A percentile compares a stretch with the other conserved stretches of the same genome.
phyloP scores from a whole-genome alignment of 2,888 invertebrate species.

The Eupeodes latifasciatus region DNA sequence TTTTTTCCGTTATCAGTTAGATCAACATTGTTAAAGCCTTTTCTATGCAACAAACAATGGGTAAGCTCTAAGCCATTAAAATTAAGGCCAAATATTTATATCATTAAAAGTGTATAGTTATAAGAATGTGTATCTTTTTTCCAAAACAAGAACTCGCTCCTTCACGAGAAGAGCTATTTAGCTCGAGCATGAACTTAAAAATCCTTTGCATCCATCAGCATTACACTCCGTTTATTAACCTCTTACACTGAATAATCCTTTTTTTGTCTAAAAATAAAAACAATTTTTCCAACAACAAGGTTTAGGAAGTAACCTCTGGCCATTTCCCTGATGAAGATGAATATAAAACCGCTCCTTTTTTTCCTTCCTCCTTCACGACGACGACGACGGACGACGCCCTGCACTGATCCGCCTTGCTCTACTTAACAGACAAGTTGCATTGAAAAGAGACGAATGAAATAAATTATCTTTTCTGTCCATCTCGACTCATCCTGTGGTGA shows the following conservation, averaged over 20 bases:
- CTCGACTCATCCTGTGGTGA: slow-evolving; percentile 10
- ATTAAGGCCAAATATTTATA: no score
- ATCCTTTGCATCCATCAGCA: slow-evolving; percentile 7
- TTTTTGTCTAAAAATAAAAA: no score
- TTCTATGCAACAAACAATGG: no score
- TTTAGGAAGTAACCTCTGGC: not conserved
- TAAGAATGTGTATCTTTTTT: not conserved
- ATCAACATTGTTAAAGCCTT: no score
- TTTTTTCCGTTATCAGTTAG: no score
- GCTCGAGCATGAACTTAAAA: slow-evolving; percentile 8
- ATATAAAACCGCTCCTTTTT: not conserved
- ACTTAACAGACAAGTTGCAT: slow-evolving; percentile 28
- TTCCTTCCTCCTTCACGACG: no score
- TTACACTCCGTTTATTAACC: slow-evolving; percentile 12
- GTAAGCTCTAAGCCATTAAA: no score
- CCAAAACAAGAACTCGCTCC: no score
- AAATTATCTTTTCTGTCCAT: slow-evolving; percentile 49
- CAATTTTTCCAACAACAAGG: not conserved
- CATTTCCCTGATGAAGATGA: not conserved
- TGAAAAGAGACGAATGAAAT: slow-evolving; percentile 54
- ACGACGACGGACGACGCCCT: no score
- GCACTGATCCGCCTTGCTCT: not conserved
- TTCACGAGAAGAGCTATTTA: not conserved
- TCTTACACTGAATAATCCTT: slow-evolving; percentile 20
- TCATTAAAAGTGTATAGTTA: not conserved